Base-by-base conservation (phyloP, 2,888 invertebrate genomes). In the Nycteola revayana region DNA sequence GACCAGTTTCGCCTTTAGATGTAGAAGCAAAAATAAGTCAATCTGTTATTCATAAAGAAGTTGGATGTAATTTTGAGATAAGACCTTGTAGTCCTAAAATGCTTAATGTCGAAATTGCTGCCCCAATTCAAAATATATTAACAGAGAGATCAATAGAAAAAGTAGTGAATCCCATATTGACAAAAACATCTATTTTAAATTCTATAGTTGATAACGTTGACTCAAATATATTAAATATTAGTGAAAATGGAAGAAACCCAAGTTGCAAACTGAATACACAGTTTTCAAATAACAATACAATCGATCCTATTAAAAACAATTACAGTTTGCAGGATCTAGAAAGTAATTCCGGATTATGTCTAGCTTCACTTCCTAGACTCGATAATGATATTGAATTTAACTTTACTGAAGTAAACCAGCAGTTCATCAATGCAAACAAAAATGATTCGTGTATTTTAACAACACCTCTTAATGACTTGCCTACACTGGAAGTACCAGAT, bases 21-120 rank as follows among this genome's bases (percentile, higher is more conserved):
- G 89, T 90, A 21, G 89, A 90, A 70, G 73, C 89, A 26, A 89
- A 89, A 73, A 90, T 90, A 53, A 90, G 87, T 53, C 89, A 90
- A 48, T 90, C 89, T 7, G 79, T 90, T 10, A 90, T 90, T 45
- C 89, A 89, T 49, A 90, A 90, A 69, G 89, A 90, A 58, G 89
- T 89, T 30, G 86, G 88, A 14, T 89, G 89, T 57, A 90, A 89
- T 63, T 89, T 89, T 74, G 89, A 89, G 74, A 88, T 89, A 42
- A 87, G 78, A 46, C 89, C 88, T 11, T 89, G 88, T 50, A 89
- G 89, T 65, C 89, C 89, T 32, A 79, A 84, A 75, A 85, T 87
- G 81, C 58, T 87, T 45, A 86, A 83, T 75, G 85, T 78, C 10
- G 82, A 86, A 66, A 54, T 79, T 33, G 85, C 86, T 21, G 66